phyloP scores from a whole-genome alignment of 2,888 invertebrate species.

The Pristionchus exspectatus region DNA sequence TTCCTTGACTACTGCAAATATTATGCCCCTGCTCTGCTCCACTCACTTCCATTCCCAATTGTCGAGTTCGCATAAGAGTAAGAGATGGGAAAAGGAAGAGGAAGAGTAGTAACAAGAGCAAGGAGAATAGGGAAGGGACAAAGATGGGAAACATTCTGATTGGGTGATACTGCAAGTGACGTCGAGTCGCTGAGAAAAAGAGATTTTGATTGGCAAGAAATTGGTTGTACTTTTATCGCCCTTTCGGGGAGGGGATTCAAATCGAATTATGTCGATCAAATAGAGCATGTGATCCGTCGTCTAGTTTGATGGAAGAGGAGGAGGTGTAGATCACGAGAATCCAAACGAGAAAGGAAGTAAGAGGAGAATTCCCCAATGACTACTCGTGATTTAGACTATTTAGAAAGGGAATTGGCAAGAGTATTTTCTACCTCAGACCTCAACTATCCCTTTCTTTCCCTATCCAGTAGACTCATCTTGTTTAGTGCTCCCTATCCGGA shows the following conservation, averaged over 20 bases:
- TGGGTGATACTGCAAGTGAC: background rate
- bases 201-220: background rate
- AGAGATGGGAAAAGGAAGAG: slow-evolving; percentile 12
- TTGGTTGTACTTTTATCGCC: background rate
- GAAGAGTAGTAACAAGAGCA: slow-evolving; percentile 8
- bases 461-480: background rate
- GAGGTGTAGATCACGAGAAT: slow-evolving; percentile 23
- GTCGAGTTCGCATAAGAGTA: slow-evolving; percentile 29
- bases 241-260: background rate
- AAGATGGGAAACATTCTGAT: background rate
- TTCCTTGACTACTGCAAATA: slow-evolving; percentile 37
- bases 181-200: background rate
- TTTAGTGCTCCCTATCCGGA: background rate
- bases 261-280: slow-evolving; percentile 47
- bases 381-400: slow-evolving; percentile 9
- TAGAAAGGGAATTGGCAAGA: background rate
- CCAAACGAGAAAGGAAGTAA: slow-evolving; percentile 12
- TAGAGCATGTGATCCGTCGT: slow-evolving; percentile 6
- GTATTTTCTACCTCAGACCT: background rate
- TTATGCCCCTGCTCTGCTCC: slow-evolving; percentile 36
- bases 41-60: slow-evolving; percentile 40
- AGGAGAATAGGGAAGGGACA: background rate
- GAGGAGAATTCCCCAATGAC: background rate
- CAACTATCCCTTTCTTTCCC: background rate
- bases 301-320: background rate